These are phyloP conservation scores for Mesorhabditis spiculigera DNA, from an alignment of 2,888 invertebrate genomes.

Conservation along the genomic window DNA sequence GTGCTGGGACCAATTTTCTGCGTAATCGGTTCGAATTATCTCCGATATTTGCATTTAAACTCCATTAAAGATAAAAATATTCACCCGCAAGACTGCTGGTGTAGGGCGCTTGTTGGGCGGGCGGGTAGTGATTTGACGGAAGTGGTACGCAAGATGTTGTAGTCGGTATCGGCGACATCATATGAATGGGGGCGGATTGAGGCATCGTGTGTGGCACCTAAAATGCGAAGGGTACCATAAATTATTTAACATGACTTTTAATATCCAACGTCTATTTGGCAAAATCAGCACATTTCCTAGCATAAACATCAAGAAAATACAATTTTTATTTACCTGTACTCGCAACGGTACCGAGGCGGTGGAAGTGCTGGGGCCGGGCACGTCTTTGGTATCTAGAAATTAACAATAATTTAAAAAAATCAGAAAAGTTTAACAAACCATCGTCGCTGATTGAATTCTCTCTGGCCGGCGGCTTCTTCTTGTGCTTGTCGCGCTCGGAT, in stretches of 20 bases:
- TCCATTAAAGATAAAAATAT: too few species aligned
- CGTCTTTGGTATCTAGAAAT: not conserved
- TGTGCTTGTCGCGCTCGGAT: slow-evolving; percentile 48
- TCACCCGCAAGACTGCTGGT: too few species aligned
- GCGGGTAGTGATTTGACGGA: not conserved
- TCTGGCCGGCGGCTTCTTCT: slow-evolving; percentile 30
- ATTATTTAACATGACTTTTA: too few species aligned
- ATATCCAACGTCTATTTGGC: too few species aligned
- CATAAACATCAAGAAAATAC: too few species aligned
- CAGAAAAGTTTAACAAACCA: not conserved
- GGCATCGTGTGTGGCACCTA: not conserved
- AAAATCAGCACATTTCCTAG: too few species aligned
- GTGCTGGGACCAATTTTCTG: too few species aligned
- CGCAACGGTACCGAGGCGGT: not conserved
- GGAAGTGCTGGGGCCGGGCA: slow-evolving; percentile 4
- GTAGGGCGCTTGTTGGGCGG: too few species aligned
- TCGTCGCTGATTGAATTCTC: slow-evolving; percentile 4
- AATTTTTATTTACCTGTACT: too few species aligned
- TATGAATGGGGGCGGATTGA: not conserved
- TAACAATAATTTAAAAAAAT: not conserved
- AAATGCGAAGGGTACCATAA: too few species aligned
- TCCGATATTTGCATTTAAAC: too few species aligned
- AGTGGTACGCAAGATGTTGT: not conserved
- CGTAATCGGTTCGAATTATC: too few species aligned
- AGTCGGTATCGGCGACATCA: not conserved